A percentile compares a stretch with the other conserved stretches of the same genome.
Conservation (phyloP, 2,888 invertebrate genomes). For the Cosmorhoe ocellata region DNA sequence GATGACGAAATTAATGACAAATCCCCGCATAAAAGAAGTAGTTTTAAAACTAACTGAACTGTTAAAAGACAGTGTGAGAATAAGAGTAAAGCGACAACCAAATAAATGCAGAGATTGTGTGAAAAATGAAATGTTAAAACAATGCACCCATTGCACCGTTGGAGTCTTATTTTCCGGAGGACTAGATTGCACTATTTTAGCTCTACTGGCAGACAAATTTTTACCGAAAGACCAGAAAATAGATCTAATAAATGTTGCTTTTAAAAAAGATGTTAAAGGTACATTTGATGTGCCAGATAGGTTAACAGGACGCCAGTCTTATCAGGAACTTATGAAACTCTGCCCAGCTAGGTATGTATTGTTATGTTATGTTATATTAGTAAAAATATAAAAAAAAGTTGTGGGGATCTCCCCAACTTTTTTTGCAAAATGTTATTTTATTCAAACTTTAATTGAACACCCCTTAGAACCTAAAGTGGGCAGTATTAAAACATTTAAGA, state of each 20-base stretch:
- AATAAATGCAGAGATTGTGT: constrained; percentile 84
- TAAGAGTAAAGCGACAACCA: constrained; percentile 84
- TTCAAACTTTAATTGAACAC: no score
- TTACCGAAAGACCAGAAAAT: constrained; percentile 86
- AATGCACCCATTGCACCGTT: constrained; percentile 85
- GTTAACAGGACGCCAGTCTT: constrained; percentile 87
- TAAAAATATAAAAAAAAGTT: neutral
- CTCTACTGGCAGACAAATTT: constrained; percentile 89
- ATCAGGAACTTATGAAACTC: constrained; percentile 85
- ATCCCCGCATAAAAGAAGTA: constrained; percentile 58
- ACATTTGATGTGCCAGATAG: constrained; percentile 92
- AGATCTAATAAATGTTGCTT: constrained; percentile 97
- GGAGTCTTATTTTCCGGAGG: constrained; percentile 98
- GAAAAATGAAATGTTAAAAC: constrained; percentile 26
- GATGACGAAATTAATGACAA: constrained; percentile 65
- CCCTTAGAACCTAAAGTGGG: no score
- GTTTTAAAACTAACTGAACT: constrained; percentile 73
- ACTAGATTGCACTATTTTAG: constrained; percentile 96
- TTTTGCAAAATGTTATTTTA: no score
- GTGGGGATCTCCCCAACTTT: no score
- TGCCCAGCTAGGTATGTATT: constrained; percentile 82
- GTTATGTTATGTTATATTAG: no score
- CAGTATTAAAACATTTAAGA: no score
- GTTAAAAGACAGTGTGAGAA: constrained; percentile 82
- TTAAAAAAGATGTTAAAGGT: constrained; percentile 80